Percentiles rank a stretch among this genome's conserved stretches.
phyloP scores from a whole-genome alignment of 2,888 invertebrate genomes.

The Phyllotreta cruciferae region DNA sequence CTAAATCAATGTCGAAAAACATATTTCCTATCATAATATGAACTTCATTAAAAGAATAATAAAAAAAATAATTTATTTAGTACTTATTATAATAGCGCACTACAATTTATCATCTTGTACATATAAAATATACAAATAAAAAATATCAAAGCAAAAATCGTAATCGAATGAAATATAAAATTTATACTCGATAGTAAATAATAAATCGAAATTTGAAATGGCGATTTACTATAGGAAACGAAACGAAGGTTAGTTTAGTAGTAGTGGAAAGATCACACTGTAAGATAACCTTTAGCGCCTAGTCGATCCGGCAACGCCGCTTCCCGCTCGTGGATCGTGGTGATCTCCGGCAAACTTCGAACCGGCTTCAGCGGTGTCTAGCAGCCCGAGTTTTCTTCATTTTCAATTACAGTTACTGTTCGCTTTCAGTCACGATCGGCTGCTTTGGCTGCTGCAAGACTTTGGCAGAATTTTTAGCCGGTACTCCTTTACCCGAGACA shows the following conservation, averaged over 20 bases:
- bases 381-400: constrained; percentile 31
- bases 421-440: constrained; percentile 53
- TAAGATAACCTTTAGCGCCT: constrained; percentile 1
- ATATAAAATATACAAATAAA: no score
- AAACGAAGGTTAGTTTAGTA: no score
- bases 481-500: constrained; percentile 50
- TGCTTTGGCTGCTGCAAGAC: constrained; percentile 50
- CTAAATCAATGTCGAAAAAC: no score
- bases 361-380: constrained; percentile 22
- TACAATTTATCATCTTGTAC: no score
- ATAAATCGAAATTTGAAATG: background rate
- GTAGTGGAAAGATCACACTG: background rate
- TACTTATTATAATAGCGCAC: no score
- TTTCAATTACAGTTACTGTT: constrained; percentile 32
- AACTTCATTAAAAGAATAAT: no score
- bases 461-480: constrained; percentile 48
- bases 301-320: constrained; percentile 28
- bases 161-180: no score
- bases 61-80: no score
- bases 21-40: no score
- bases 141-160: no score
- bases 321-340: background rate
- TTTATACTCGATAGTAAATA: no score
- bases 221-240: no score
- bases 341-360: constrained; percentile 34